A percentile compares a stretch with the other conserved stretches of the same genome.
These are phyloP conservation scores for Oligia latruncula DNA, from an alignment of 2,888 invertebrate genomes.

Conservation along the genomic window DNA sequence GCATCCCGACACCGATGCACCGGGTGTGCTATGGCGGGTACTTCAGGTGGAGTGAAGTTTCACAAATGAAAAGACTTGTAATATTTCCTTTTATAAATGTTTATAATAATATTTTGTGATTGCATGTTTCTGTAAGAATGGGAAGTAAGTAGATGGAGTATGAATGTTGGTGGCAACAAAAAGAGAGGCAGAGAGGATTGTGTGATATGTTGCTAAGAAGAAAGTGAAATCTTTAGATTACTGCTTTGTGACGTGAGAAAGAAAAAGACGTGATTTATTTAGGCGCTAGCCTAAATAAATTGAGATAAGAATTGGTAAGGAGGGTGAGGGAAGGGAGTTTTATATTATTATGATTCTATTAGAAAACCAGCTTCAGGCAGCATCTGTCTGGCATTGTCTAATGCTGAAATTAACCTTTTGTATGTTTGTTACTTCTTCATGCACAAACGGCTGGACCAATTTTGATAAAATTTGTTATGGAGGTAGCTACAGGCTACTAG, in stretches of 20 bases:
- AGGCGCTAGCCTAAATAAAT: background rate
- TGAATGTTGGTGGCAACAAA: background rate
- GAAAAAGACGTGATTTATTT: background rate
- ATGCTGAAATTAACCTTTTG: no score
- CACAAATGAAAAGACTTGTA: background rate
- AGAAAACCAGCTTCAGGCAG: no score
- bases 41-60: constrained; percentile 16
- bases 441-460: no score
- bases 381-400: no score
- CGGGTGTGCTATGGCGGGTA: background rate
- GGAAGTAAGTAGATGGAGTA: background rate
- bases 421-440: no score
- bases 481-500: no score
- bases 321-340: no score
- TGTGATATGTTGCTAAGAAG: background rate
- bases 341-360: background rate
- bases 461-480: no score
- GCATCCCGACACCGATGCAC: constrained; percentile 27
- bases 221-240: background rate
- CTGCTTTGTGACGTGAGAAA: background rate
- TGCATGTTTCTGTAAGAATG: background rate
- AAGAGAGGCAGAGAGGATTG: background rate
- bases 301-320: background rate
- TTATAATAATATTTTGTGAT: background rate
- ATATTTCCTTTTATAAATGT: background rate